Conservation (phyloP, 1,140 invertebrate genomes). For the Drosophila asahinai region DNA sequence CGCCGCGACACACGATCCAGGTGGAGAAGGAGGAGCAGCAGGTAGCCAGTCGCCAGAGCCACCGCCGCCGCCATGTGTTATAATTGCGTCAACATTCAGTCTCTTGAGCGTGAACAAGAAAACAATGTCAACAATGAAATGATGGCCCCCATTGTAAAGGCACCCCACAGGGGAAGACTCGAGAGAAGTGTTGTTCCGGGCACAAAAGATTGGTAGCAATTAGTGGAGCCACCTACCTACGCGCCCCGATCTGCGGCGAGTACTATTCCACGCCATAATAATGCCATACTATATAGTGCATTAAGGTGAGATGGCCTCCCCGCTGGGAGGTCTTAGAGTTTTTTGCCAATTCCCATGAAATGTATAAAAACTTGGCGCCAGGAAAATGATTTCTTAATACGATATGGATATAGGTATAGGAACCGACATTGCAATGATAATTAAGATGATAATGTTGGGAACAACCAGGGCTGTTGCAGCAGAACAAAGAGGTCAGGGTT, state of each 20-base stretch:
- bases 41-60: constrained; percentile 7
- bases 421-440: not conserved
- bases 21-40: constrained; percentile 18
- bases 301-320: constrained; percentile 10
- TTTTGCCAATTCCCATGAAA: constrained; percentile 51
- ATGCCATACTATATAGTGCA: not conserved
- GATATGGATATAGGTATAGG: constrained; percentile 46
- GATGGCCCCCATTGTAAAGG: constrained; percentile 61
- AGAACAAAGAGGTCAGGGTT: constrained; percentile 6
- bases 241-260: constrained; percentile 10
- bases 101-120: constrained; percentile 66
- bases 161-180: not conserved
- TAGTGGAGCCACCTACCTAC: constrained; percentile 53
- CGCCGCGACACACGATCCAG: constrained; percentile 42
- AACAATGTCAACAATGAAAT: constrained; percentile 76
- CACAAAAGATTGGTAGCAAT: constrained; percentile 67
- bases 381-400: constrained; percentile 49
- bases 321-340: constrained; percentile 41
- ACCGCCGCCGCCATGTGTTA: constrained; percentile 50
- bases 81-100: constrained; percentile 72
- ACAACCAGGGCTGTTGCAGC: not conserved
- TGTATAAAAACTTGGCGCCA: constrained; percentile 53
- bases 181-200: constrained; percentile 3
- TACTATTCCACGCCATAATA: constrained; percentile 9
- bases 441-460: constrained; percentile 3